Percentiles rank a stretch among this genome's conserved stretches.
These are phyloP conservation scores for Brachyhypopomus gauderio DNA, from an alignment of 2,113 vertebrate species.

Conservation along the genomic window DNA sequence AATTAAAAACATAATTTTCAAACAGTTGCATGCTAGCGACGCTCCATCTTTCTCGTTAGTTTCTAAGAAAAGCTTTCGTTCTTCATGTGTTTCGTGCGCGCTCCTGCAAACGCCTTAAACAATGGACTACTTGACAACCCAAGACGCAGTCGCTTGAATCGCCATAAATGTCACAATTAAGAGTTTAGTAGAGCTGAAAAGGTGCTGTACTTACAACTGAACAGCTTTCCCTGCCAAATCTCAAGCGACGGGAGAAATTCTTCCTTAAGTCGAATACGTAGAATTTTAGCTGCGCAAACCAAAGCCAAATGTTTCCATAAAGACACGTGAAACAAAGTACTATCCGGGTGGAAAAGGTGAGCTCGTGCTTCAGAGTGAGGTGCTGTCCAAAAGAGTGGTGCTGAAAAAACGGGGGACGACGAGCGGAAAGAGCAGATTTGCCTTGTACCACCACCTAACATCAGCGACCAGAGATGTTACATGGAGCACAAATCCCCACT, in stretches of 20 bases:
- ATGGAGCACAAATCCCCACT: slow-evolving; percentile 72
- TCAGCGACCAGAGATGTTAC: slow-evolving; percentile 73
- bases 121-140: too few species aligned
- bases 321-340: slow-evolving; percentile 40
- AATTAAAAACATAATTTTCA: too few species aligned
- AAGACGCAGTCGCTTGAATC: too few species aligned
- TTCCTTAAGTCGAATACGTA: slow-evolving; percentile 65
- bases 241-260: slow-evolving; percentile 39
- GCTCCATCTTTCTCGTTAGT: too few species aligned
- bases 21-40: too few species aligned
- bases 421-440: slow-evolving; percentile 68
- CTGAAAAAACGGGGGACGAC: slow-evolving; percentile 72
- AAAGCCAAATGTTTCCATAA: slow-evolving; percentile 65
- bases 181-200: background rate
- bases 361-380: slow-evolving; percentile 43
- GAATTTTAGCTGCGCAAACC: slow-evolving; percentile 54
- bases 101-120: too few species aligned
- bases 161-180: too few species aligned
- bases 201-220: slow-evolving; percentile 67
- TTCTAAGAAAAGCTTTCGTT: too few species aligned
- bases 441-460: slow-evolving; percentile 68
- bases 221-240: slow-evolving; percentile 32
- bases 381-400: slow-evolving; percentile 77
- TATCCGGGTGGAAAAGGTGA: slow-evolving; percentile 63
- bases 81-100: too few species aligned